Percentiles rank a stretch among this genome's conserved stretches.
phyloP scores from a whole-genome alignment of 2,113 vertebrate genomes.

The Myiozetetes cayanensis region DNA sequence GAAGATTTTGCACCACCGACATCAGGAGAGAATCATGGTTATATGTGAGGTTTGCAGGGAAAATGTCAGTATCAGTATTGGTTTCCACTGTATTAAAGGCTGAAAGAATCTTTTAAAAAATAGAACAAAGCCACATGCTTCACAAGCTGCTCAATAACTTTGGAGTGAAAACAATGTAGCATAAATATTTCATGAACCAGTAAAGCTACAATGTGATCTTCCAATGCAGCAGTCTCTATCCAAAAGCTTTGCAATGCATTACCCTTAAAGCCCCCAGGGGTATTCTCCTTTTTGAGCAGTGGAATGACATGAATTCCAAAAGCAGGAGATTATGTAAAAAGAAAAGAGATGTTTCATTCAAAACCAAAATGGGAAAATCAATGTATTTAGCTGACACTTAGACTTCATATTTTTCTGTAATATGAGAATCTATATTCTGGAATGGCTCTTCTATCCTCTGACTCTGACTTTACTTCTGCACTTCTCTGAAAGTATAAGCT shows the following conservation, averaged over 20 bases:
- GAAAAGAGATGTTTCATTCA: neutral
- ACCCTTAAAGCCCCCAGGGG: neutral
- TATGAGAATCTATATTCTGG: neutral
- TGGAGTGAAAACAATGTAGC: neutral
- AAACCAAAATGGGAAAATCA: neutral
- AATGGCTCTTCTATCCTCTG: neutral
- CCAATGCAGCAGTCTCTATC: neutral
- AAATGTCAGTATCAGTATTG: neutral
- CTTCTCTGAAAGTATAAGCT: neutral
- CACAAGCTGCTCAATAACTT: conserved; percentile 2
- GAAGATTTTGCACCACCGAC: neutral
- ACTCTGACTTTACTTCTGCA: neutral
- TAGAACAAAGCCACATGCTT: neutral
- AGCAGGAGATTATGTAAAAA: neutral
- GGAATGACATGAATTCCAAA: neutral
- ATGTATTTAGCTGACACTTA: neutral
- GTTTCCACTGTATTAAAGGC: neutral
- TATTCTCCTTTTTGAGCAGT: neutral
- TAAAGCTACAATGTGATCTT: neutral
- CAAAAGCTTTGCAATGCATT: neutral
- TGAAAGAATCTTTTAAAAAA: neutral
- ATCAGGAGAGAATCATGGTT: neutral
- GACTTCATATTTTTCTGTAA: neutral
- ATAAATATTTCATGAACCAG: neutral
- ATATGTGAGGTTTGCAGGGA: neutral